Conservation (phyloP, 2,113 vertebrate genomes). For the Corythoichthys intestinalis region DNA sequence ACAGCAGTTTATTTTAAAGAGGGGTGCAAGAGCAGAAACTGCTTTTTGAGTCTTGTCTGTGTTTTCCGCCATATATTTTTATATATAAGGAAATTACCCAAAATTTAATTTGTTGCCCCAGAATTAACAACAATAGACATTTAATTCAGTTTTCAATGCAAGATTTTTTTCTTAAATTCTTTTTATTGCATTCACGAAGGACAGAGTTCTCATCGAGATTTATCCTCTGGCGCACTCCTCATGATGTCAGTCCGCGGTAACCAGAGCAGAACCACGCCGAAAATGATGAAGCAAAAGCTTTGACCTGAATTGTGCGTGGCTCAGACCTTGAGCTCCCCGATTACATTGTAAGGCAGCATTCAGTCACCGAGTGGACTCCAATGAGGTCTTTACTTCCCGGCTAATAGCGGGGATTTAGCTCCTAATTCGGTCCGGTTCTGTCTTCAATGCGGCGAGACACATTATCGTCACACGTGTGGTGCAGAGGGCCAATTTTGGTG, state of each 20-base stretch:
- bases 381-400: slow-evolving; percentile 45
- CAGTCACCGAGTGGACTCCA: slow-evolving; percentile 41
- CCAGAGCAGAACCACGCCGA: slow-evolving; percentile 37
- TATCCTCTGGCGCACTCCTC: slow-evolving; percentile 37
- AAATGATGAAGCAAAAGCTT: slow-evolving; percentile 42
- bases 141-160: no score
- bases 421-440: slow-evolving; percentile 32
- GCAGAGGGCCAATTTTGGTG: slow-evolving; percentile 21
- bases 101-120: no score
- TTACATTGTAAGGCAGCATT: slow-evolving; percentile 39
- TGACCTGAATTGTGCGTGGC: slow-evolving; percentile 48
- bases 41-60: no score
- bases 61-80: no score
- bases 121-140: no score
- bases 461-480: slow-evolving; percentile 31
- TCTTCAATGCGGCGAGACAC: slow-evolving; percentile 24
- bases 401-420: slow-evolving; percentile 54
- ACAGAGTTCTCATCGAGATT: background rate
- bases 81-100: no score
- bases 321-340: slow-evolving; percentile 31
- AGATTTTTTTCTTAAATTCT: no score
- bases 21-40: no score
- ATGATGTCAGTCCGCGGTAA: slow-evolving; percentile 38
- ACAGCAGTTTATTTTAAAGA: no score
- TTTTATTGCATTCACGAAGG: no score